Evolutionary conservation across 2,797 vertebrate species (phyloP).

Genomic region (Muscicapa comitata): DNA sequence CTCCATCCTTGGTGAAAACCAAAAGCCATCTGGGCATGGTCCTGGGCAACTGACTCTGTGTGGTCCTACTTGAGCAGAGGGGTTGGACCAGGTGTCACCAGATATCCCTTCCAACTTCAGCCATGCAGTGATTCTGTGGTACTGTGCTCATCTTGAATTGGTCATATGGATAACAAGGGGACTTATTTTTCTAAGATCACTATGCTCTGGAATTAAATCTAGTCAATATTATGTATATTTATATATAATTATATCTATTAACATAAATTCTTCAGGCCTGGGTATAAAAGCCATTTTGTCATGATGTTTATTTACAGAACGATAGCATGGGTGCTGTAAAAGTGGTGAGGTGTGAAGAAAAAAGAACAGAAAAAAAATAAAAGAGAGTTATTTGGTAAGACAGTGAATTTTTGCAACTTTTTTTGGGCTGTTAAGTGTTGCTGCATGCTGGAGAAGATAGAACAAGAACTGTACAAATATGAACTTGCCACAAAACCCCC

Average conservation of each 20-base stretch:
- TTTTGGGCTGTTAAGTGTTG: neutral
- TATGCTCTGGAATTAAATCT: neutral
- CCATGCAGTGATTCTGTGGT: neutral
- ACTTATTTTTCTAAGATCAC: neutral
- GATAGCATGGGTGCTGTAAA: neutral
- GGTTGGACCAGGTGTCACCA: neutral
- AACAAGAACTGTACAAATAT: neutral
- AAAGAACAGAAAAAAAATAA: neutral
- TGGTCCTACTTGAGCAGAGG: neutral
- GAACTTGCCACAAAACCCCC: neutral
- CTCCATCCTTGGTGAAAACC: neutral
- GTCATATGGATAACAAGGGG: neutral
- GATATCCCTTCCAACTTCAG: neutral
- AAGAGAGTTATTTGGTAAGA: neutral
- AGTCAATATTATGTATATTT: neutral
- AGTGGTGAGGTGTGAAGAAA: neutral
- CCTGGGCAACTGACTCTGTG: neutral
- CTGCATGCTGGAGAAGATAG: neutral
- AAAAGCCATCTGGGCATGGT: neutral
- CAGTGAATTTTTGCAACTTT: neutral
- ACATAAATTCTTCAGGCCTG: neutral
- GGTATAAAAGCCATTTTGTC: neutral
- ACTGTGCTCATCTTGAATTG: neutral
- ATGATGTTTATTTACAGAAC: neutral
- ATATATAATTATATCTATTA: neutral